Evolutionary conservation across 2,888 invertebrate species (phyloP).

Genomic region (Brachynemurus nebulosus): DNA sequence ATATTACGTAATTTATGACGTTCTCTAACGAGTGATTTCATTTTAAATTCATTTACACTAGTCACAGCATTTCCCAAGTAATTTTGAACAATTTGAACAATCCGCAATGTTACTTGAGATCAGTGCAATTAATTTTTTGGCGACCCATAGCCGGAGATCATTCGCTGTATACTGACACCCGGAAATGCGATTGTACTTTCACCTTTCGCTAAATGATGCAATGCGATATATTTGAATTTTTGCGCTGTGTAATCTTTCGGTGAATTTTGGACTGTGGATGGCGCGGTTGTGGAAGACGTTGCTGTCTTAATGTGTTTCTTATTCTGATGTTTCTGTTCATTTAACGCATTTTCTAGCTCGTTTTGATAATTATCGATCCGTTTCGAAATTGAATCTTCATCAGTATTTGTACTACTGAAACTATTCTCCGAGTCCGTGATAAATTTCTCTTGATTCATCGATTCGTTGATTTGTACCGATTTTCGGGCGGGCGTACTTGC

Average conservation of each 20-base stretch:
- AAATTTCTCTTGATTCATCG: background rate
- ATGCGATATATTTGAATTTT: background rate
- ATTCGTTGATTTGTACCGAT: background rate
- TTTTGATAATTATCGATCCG: background rate
- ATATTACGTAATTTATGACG: too few relatives aligned
- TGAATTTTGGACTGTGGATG: too few relatives aligned
- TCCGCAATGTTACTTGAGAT: too few relatives aligned
- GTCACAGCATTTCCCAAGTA: too few relatives aligned
- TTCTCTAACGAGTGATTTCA: too few relatives aligned
- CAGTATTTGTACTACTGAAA: background rate
- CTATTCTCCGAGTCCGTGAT: background rate
- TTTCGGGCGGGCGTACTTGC: background rate
- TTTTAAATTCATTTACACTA: too few relatives aligned
- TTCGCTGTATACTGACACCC: background rate
- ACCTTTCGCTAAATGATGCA: background rate
- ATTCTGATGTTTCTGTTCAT: background rate
- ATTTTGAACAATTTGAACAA: too few relatives aligned
- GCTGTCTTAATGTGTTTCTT: too few relatives aligned
- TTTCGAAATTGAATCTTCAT: background rate
- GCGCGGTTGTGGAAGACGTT: too few relatives aligned
- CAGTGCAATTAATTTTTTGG: too few relatives aligned
- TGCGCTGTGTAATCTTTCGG: background rate
- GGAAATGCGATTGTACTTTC: background rate
- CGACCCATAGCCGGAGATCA: background rate
- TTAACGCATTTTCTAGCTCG: slow-evolving; percentile 2